Evolutionary conservation across 2,113 vertebrate species (phyloP).

Genomic region (Ginglymostoma cirratum): DNA sequence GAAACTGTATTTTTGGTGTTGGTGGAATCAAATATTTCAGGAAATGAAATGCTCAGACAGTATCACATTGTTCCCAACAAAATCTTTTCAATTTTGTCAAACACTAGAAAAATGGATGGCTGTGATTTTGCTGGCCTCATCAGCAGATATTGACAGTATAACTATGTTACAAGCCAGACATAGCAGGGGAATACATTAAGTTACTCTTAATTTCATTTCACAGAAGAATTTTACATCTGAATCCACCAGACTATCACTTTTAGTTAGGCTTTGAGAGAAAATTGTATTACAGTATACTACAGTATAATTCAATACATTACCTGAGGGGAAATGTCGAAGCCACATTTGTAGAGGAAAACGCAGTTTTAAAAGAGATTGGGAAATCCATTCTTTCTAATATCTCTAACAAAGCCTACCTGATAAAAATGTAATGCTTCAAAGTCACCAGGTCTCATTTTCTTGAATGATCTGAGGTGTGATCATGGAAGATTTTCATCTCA

Average conservation of each 20-base stretch:
- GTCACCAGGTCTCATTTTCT: not conserved
- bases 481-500: not conserved
- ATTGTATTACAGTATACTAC: constrained; percentile 61
- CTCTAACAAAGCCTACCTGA: constrained; percentile 62
- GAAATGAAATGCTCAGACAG: not conserved
- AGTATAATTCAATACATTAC: constrained; percentile 65
- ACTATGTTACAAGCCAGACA: constrained; percentile 61
- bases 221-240: constrained; percentile 64
- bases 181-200: constrained; percentile 61
- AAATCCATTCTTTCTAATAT: constrained; percentile 58
- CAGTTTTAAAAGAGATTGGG: constrained; percentile 54
- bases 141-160: constrained; percentile 48
- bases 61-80: not conserved
- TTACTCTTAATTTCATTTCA: constrained; percentile 65
- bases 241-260: constrained; percentile 63
- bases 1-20: not conserved
- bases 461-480: not conserved
- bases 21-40: not conserved
- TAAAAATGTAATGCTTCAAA: constrained; percentile 49
- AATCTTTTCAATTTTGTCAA: not conserved
- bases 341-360: constrained; percentile 55
- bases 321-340: constrained; percentile 67
- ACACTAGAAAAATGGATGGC: constrained; percentile 38
- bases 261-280: constrained; percentile 62
- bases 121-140: constrained; percentile 55